Evolutionary conservation across 1,140 invertebrate genomes (phyloP).

Genomic region (Plectrocnemia conspersa): DNA sequence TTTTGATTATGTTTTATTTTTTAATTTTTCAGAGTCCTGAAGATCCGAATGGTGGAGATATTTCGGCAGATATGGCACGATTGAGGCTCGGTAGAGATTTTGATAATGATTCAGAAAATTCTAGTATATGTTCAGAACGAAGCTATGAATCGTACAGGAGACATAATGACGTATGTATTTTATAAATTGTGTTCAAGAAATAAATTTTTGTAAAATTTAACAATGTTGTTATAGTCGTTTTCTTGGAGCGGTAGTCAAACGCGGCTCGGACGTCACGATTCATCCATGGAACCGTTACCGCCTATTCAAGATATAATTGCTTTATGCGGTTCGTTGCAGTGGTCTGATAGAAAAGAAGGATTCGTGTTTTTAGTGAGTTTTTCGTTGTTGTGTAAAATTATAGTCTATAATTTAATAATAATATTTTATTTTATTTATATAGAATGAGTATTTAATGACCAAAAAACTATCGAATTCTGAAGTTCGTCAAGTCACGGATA

Average conservation of each 20-base stretch:
- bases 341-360: slow-evolving; percentile 90
- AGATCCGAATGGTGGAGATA: slow-evolving; percentile 34
- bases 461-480: slow-evolving; percentile 60
- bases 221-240: slow-evolving; percentile 54
- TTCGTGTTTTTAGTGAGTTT: slow-evolving; percentile 66
- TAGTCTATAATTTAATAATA: slow-evolving; percentile 6
- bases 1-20: not conserved
- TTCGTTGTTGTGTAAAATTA: not conserved
- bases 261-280: slow-evolving; percentile 54
- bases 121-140: slow-evolving; percentile 88
- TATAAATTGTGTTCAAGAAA: slow-evolving; percentile 9
- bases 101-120: slow-evolving; percentile 90
- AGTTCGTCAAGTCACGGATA: slow-evolving; percentile 77
- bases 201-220: slow-evolving; percentile 31
- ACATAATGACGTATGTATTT: slow-evolving; percentile 71
- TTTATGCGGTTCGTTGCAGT: slow-evolving; percentile 80
- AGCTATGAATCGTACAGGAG: slow-evolving; percentile 80
- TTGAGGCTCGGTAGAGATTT: slow-evolving; percentile 59
- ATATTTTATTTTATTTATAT: not conserved
- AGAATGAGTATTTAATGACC: slow-evolving; percentile 29
- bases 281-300: slow-evolving; percentile 65
- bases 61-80: slow-evolving; percentile 31
- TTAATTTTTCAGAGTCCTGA: slow-evolving; percentile 43
- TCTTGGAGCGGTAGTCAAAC: slow-evolving; percentile 78
- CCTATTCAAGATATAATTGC: slow-evolving; percentile 71